These are phyloP conservation scores for Bombus superbus DNA, from an alignment of 1,140 invertebrate species.

Conservation along the genomic window DNA sequence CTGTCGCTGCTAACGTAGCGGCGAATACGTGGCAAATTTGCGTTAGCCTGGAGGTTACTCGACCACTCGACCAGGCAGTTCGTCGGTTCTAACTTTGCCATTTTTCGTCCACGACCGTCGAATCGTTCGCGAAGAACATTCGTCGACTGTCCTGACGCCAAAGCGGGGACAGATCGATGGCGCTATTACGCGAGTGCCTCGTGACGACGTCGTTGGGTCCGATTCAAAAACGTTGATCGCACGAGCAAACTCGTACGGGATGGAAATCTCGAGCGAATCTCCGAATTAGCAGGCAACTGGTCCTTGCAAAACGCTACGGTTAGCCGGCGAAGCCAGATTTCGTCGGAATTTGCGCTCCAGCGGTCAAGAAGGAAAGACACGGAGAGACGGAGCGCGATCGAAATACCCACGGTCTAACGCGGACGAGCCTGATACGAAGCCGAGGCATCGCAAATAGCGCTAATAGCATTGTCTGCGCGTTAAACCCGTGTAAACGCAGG, in stretches of 20 bases:
- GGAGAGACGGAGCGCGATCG: neutral
- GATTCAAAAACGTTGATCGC: neutral
- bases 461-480: conserved; percentile 47
- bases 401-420: neutral
- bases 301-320: no score
- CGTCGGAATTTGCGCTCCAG: no score
- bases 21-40: neutral
- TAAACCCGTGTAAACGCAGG: conserved; percentile 47
- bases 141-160: neutral
- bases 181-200: neutral
- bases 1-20: neutral
- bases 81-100: neutral
- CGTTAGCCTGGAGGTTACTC: neutral
- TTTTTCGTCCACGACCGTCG: neutral
- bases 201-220: neutral
- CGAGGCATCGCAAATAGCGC: conserved; percentile 37
- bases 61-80: neutral
- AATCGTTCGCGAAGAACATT: neutral
- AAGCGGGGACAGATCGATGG: conserved; percentile 12
- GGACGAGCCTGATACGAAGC: conserved; percentile 37
- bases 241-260: neutral
- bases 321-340: no score
- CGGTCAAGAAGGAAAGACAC: neutral
- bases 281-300: rapidly evolving
- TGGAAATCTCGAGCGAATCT: neutral